Evolutionary conservation across 2,888 invertebrate genomes (phyloP).

Genomic region (Lochmaea capreae): DNA sequence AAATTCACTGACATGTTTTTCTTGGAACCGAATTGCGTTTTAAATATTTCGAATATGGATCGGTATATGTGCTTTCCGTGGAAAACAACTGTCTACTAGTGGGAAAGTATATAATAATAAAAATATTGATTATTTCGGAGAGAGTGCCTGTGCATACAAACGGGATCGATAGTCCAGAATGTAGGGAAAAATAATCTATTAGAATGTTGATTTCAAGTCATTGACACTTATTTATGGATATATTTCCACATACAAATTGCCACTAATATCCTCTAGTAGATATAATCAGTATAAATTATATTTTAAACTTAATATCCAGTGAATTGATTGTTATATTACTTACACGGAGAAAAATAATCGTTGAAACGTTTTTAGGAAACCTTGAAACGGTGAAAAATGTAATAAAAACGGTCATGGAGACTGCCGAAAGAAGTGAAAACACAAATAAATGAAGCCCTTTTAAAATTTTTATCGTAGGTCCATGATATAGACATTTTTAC

Average conservation of each 20-base stretch:
- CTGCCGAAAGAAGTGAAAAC: too few species aligned
- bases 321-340: too few species aligned
- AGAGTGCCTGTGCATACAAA: conserved; percentile 55
- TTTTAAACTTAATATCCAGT: too few species aligned
- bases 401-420: too few species aligned
- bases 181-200: conserved; percentile 34
- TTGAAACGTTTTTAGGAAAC: too few species aligned
- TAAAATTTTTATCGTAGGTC: too few species aligned
- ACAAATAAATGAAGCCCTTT: too few species aligned
- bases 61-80: conserved; percentile 25
- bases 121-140: conserved; percentile 60
- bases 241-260: not conserved
- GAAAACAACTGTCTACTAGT: conserved; percentile 27
- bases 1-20: conserved; percentile 12
- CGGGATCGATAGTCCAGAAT: conserved; percentile 42
- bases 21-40: conserved; percentile 19
- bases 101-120: conserved; percentile 41
- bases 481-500: too few species aligned
- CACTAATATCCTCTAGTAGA: not conserved
- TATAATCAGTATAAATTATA: too few species aligned
- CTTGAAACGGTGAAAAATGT: too few species aligned
- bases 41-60: conserved; percentile 19
- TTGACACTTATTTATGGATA: conserved; percentile 39
- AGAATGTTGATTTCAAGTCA: conserved; percentile 36
- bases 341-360: too few species aligned